Conservation (phyloP, 2,888 invertebrate genomes). For the Pemphredon lugubris region DNA sequence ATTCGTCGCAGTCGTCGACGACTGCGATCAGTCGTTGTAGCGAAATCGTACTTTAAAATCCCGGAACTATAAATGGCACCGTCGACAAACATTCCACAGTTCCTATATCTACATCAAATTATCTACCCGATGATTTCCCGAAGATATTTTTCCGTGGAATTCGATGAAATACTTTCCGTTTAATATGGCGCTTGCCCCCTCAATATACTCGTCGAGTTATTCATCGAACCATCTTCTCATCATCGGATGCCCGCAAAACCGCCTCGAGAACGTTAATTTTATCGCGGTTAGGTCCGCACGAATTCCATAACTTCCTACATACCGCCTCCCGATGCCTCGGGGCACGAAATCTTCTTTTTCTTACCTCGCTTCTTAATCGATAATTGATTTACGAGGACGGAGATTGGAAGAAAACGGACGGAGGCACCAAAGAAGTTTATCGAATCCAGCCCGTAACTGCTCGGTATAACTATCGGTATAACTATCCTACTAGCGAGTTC, state of each 20-base stretch:
- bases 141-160: constrained; percentile 15
- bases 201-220: constrained; percentile 6
- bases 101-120: no score
- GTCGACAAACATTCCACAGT: no score
- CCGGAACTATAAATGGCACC: no score
- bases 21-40: no score
- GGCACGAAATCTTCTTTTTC: constrained; percentile 14
- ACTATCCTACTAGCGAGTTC: constrained; percentile 11
- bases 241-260: constrained; percentile 26
- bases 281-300: constrained; percentile 36
- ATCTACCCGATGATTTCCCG: no score
- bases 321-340: constrained; percentile 7
- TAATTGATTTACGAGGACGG: constrained; percentile 53
- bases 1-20: no score
- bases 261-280: constrained; percentile 52
- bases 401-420: constrained; percentile 48
- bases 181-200: constrained; percentile 12
- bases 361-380: constrained; percentile 36
- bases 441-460: constrained; percentile 30
- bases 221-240: constrained; percentile 24
- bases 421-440: constrained; percentile 17
- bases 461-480: neutral
- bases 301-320: constrained; percentile 45
- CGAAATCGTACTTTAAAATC: no score
- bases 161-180: constrained; percentile 11